Percentiles rank a stretch among this genome's conserved stretches.
phyloP scores from a whole-genome alignment of 1,140 invertebrate species.

The Daktulosphaira vitifoliae region DNA sequence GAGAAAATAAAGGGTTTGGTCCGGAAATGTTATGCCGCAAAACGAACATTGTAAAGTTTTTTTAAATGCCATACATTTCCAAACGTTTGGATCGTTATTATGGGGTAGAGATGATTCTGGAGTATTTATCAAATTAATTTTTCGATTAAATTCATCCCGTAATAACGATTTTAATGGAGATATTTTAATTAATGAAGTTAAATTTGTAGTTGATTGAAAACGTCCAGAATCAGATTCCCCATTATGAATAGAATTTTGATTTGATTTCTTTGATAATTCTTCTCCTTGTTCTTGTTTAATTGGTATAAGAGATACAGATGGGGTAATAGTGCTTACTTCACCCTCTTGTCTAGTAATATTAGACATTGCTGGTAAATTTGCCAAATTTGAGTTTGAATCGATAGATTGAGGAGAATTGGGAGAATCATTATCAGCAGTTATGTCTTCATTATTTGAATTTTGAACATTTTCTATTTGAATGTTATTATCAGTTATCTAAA shows the following conservation, averaged over 20 bases:
- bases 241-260: constrained; percentile 39
- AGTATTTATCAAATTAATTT: constrained; percentile 16
- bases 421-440: constrained; percentile 42
- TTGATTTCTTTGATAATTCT: constrained; percentile 39
- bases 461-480: constrained; percentile 8
- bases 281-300: constrained; percentile 63
- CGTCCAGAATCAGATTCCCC: constrained; percentile 25
- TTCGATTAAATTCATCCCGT: constrained; percentile 65
- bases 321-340: constrained; percentile 54
- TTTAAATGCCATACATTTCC: constrained; percentile 18
- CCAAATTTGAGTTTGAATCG: constrained; percentile 58
- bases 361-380: constrained; percentile 57
- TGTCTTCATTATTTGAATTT: background rate
- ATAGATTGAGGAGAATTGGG: constrained; percentile 66
- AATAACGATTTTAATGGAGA: constrained; percentile 74
- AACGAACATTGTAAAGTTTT: constrained; percentile 62
- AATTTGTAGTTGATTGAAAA: constrained; percentile 45
- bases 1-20: constrained; percentile 89
- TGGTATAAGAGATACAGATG: constrained; percentile 74
- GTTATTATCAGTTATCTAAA: background rate
- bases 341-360: constrained; percentile 42
- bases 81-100: constrained; percentile 16
- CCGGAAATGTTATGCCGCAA: constrained; percentile 89
- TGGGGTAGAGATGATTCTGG: constrained; percentile 19
- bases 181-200: constrained; percentile 47